Evolutionary conservation across 2,888 invertebrate species (phyloP).

Genomic region (Drosophila sordidapex): DNA sequence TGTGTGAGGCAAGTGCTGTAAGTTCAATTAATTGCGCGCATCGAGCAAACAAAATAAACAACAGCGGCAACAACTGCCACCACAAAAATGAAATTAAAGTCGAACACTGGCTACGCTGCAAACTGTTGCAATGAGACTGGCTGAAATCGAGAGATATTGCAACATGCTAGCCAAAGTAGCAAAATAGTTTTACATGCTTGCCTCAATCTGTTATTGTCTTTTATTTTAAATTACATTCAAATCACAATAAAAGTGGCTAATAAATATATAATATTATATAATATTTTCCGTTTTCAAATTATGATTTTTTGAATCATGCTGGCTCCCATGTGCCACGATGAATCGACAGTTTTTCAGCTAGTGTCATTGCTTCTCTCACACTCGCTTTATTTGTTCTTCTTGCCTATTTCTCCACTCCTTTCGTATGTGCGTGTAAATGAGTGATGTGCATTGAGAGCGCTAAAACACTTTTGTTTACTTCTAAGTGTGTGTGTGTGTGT

Average conservation of each 20-base stretch:
- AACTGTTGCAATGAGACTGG: conserved; percentile 33
- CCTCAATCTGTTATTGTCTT: neutral
- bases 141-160: conserved; percentile 16
- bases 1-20: conserved; percentile 67
- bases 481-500: conserved; percentile 23
- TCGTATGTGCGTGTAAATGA: conserved; percentile 61
- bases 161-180: neutral
- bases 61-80: conserved; percentile 67
- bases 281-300: neutral
- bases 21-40: conserved; percentile 84
- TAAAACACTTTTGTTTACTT: conserved; percentile 70
- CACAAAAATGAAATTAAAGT: conserved; percentile 84
- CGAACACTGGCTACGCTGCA: conserved; percentile 50
- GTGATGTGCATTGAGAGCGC: conserved; percentile 75
- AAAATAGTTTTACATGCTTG: neutral
- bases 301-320: neutral
- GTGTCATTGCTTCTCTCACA: conserved; percentile 19
- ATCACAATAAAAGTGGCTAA: neutral
- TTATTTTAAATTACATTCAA: neutral
- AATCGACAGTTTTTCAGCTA: conserved; percentile 11
- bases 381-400: neutral
- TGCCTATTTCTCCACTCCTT: conserved; percentile 17
- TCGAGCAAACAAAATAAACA: conserved; percentile 72
- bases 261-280: too few relatives aligned
- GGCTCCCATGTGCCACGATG: neutral